Evolutionary conservation across 2,797 vertebrate species (phyloP), one percentile per base, ranked within the genome.

Genomic region (Sebastiscus tertius): DNA sequence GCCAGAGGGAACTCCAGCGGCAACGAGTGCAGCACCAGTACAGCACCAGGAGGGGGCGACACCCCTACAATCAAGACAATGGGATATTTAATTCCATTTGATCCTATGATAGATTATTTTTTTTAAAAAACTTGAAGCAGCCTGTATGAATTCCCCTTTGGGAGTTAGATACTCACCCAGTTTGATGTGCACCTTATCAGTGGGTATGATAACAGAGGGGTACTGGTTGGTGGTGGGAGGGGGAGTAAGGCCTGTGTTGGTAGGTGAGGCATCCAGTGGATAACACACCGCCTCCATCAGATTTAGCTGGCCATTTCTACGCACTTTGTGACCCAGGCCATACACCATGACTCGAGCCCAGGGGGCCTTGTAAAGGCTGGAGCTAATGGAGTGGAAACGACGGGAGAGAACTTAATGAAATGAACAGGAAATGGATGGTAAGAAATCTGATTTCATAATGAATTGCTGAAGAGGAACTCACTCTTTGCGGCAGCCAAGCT

Each of bases 141-240:
- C 1, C 0, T 10, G 8, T 36, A 2, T 55, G 2, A 61, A 62
- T 24, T 46, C 36, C 6, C 1, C 67, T 59, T 26, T 56, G 4
- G 6, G 10, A 61, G 58, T 12, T 6, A 20, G 42, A 69, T n/a
- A 88, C 92, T 92, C 94, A 98, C 98, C 98, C 56, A 99, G 94
- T 90, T 97, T 99, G 93, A 99, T 97, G 95, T 99, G 98, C 72
- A 99, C 96, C 84, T 97, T 98, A 94, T 99, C 98, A 0, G 98
- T 97, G n/a, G 98, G 97, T 72, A 99, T 98, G 92, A 99, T 97
- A 24, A 98, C 97, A 0, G 97, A 95, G 1, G 99, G 98, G 90
- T 99, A 99, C 74, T 99, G 98, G 90, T 99, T 98, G 79, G 98
- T 97, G 42, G 97, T 99, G 62, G 99, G 99, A 20, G 98, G 98